A percentile compares a stretch with the other conserved stretches of the same genome.
Evolutionary conservation across 2,888 invertebrate genomes (phyloP).

Genomic region (Melieria crassipennis): DNA sequence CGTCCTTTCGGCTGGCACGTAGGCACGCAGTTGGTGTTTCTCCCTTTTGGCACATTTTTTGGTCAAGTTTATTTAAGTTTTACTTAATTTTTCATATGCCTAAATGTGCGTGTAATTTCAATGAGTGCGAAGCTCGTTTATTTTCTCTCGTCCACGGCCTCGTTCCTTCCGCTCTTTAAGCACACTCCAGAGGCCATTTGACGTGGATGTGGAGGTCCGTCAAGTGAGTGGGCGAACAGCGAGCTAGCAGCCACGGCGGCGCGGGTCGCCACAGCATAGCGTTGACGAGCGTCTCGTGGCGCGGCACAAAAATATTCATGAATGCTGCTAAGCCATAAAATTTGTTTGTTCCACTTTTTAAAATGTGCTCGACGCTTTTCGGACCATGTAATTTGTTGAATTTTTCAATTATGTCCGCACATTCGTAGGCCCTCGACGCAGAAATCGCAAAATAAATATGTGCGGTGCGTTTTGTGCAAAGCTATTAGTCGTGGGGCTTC

Average conservation of each 20-base stretch:
- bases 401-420: conserved; percentile 21
- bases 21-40: no score
- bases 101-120: conserved; percentile 31
- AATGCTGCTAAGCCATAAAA: neutral
- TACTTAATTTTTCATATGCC: conserved; percentile 31
- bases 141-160: no score
- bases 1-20: no score
- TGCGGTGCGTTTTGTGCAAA: no score
- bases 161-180: conserved; percentile 6
- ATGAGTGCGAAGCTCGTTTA: conserved; percentile 13
- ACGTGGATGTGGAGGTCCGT: neutral
- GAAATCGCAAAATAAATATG: no score
- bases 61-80: conserved; percentile 32
- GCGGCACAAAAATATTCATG: no score
- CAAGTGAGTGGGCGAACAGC: no score
- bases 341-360: neutral
- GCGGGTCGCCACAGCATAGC: no score
- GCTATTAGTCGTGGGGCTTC: no score
- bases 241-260: no score
- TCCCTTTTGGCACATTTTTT: neutral
- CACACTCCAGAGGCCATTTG: conserved; percentile 19
- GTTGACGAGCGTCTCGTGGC: no score
- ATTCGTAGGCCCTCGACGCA: no score
- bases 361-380: neutral
- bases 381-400: conserved; percentile 15